phyloP scores from a whole-genome alignment of 2,113 vertebrate genomes.

The Rattus rattus region DNA sequence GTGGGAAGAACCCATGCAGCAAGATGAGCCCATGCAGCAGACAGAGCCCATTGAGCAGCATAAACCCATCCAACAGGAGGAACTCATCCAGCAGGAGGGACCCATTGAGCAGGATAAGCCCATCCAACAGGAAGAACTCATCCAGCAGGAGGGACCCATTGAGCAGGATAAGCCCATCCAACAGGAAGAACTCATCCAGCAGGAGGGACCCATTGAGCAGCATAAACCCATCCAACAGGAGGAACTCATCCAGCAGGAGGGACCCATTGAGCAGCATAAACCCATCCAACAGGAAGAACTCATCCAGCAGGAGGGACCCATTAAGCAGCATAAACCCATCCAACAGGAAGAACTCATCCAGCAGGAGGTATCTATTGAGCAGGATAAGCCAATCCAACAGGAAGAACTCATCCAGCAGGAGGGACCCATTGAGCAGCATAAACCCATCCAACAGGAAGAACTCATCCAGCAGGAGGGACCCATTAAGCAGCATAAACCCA shows the following conservation, averaged over 20 bases:
- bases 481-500: not conserved
- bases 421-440: not conserved
- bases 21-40: not conserved
- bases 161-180: not conserved
- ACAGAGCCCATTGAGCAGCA: not conserved
- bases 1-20: not conserved
- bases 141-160: not conserved
- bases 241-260: not conserved
- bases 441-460: not conserved
- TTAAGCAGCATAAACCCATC: not conserved
- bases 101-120: no score
- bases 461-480: no score
- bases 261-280: not conserved
- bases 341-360: not conserved
- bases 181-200: not conserved
- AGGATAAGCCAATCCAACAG: not conserved
- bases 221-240: no score
- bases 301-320: no score
- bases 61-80: not conserved
- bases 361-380: not conserved
- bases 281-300: not conserved
- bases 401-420: not conserved
- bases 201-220: not conserved
- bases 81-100: not conserved
- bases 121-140: not conserved